Evolutionary conservation across 2,113 vertebrate genomes (phyloP).

Genomic region (Catharus minimus): DNA sequence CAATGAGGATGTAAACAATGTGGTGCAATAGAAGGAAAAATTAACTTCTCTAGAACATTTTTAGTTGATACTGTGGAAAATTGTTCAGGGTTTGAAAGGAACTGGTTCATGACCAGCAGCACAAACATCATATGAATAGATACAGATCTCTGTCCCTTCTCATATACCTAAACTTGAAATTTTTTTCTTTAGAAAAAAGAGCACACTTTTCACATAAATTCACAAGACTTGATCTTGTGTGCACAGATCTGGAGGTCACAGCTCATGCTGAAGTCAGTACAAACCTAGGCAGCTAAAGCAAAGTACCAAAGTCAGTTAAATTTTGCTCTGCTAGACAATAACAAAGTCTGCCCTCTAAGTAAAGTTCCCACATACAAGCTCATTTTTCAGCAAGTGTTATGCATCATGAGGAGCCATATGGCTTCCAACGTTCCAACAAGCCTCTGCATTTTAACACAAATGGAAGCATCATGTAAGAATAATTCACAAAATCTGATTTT

Average conservation of each 20-base stretch:
- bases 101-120: background rate
- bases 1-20: background rate
- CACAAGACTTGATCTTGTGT: background rate
- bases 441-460: slow-evolving; percentile 6
- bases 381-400: background rate
- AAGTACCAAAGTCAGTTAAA: background rate
- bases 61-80: background rate
- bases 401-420: background rate
- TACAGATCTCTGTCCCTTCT: background rate
- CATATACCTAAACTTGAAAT: background rate
- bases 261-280: background rate
- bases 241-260: background rate
- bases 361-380: background rate
- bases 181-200: background rate
- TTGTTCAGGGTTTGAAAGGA: background rate
- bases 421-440: background rate
- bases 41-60: background rate
- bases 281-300: background rate
- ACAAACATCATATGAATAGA: background rate
- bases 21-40: background rate
- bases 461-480: background rate
- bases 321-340: background rate
- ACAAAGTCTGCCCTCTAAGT: slow-evolving; percentile 7
- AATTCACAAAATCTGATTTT: background rate
- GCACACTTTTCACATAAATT: background rate